Evolutionary conservation across 2,113 vertebrate species (phyloP).

Genomic region (Corythornis vintsioides): DNA sequence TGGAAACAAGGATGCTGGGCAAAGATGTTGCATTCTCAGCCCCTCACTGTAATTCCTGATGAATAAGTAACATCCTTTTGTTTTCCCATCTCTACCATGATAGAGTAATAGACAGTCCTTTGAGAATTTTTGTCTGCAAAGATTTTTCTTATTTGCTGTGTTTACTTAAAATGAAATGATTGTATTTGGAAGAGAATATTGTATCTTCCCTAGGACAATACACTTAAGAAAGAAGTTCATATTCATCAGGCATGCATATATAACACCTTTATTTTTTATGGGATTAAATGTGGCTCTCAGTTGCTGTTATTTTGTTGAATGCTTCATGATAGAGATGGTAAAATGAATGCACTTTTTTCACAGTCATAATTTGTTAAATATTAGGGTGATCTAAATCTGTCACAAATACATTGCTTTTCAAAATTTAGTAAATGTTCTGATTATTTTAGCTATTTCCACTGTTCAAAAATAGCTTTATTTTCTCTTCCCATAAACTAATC

Average conservation of each 20-base stretch:
- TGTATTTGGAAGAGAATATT: neutral
- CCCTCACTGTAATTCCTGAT: neutral
- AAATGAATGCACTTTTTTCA: neutral
- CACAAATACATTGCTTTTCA: neutral
- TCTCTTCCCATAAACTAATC: neutral
- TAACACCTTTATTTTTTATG: neutral
- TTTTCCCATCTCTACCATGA: neutral
- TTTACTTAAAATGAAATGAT: neutral
- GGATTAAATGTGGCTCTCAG: neutral
- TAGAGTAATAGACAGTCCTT: neutral
- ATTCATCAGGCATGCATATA: neutral
- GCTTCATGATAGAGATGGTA: neutral
- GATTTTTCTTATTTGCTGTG: neutral
- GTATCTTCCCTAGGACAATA: neutral
- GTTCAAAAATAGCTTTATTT: neutral
- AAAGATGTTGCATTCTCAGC: neutral
- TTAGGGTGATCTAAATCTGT: neutral
- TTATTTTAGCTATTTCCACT: neutral
- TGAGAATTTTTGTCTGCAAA: neutral
- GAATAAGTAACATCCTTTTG: neutral
- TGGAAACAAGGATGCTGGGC: neutral
- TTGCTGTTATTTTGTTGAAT: neutral
- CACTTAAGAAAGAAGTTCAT: neutral
- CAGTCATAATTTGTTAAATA: neutral
- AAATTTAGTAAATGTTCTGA: neutral